Evolutionary conservation across 2,888 invertebrate genomes (phyloP).

Genomic region (Rhaphigaster nebulosa): DNA sequence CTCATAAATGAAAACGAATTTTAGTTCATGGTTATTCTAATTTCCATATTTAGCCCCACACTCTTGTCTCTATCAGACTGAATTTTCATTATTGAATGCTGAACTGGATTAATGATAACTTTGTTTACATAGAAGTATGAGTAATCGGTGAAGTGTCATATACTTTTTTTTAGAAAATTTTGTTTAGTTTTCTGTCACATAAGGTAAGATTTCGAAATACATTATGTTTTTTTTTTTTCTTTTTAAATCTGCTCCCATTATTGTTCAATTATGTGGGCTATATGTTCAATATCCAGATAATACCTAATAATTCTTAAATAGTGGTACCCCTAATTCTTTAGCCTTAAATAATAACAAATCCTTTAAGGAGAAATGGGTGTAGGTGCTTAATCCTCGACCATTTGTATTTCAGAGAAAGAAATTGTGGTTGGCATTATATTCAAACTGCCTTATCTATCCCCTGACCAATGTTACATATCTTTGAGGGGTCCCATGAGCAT

Average conservation of each 20-base stretch:
- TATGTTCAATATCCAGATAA: not conserved
- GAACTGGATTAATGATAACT: not conserved
- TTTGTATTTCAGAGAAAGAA: too few relatives aligned
- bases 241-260: not conserved
- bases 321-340: not conserved
- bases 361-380: not conserved
- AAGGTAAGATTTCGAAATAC: not conserved
- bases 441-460: too few relatives aligned
- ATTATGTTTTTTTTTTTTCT: not conserved
- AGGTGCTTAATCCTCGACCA: too few relatives aligned
- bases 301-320: not conserved
- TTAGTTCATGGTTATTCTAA: too few relatives aligned
- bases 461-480: too few relatives aligned
- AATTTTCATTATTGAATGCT: not conserved
- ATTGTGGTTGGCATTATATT: too few relatives aligned
- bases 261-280: not conserved
- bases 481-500: too few relatives aligned
- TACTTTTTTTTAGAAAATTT: not conserved
- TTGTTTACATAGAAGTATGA: slow-evolving; percentile 3
- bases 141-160: not conserved
- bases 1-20: too few relatives aligned
- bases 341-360: not conserved
- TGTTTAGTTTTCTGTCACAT: not conserved
- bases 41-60: too few relatives aligned
- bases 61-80: not conserved